Conservation (phyloP, 2,797 vertebrate species). For the Poecilia velifera region DNA sequence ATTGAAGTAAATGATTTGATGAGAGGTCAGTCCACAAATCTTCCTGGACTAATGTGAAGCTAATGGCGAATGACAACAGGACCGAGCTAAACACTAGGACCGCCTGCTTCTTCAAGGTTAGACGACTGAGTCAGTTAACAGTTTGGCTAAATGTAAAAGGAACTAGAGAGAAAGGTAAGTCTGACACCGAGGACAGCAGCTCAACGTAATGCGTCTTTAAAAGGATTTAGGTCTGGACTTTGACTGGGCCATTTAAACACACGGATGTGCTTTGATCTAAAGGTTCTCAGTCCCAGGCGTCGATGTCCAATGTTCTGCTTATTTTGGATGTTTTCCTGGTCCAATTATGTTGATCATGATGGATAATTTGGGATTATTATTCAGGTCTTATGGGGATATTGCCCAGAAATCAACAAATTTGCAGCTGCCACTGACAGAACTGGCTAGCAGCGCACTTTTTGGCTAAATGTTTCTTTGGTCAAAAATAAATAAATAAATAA, state of each 20-base stretch:
- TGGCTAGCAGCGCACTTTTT: not conserved
- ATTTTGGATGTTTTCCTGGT: not conserved
- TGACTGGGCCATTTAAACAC: not conserved
- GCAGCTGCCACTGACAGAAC: not conserved
- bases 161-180: conserved; percentile 1
- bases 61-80: conserved; percentile 77
- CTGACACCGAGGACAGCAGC: not conserved
- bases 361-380: not conserved
- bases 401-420: not conserved
- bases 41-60: conserved; percentile 70
- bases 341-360: not conserved
- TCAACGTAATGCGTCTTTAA: not conserved
- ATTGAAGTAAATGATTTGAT: conserved; percentile 78
- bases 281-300: too few species aligned
- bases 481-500: not conserved
- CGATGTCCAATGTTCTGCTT: too few species aligned
- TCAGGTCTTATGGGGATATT: not conserved
- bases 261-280: not conserved
- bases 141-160: conserved; percentile 11
- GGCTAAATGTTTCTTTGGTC: not conserved
- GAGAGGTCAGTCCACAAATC: conserved; percentile 76
- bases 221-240: not conserved
- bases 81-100: conserved; percentile 42
- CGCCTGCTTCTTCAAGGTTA: conserved; percentile 61
- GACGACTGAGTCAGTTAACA: conserved; percentile 15